Evolutionary conservation across 92 coral and sea anemone species (phyloP).

Genomic region (Bergia puertoricense): DNA sequence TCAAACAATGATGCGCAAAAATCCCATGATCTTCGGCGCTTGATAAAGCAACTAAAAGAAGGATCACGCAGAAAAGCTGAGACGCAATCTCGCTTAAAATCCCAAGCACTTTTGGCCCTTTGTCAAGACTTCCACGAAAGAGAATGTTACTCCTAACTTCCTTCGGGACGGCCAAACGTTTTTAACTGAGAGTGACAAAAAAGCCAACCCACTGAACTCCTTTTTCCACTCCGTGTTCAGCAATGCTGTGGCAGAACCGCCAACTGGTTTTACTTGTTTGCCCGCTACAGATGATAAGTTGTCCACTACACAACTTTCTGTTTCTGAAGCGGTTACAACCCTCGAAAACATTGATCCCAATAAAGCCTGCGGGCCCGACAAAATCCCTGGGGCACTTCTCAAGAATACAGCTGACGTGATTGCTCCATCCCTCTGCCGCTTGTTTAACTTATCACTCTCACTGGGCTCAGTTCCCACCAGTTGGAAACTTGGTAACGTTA

Average conservation of each 20-base stretch:
- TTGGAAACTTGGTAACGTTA: constrained; percentile 26
- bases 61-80: constrained; percentile 40
- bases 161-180: constrained; percentile 52
- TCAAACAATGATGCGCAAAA: constrained; percentile 17
- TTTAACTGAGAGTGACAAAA: constrained; percentile 26
- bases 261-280: neutral
- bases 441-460: constrained; percentile 37
- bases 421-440: constrained; percentile 20
- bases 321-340: constrained; percentile 38
- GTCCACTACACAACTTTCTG: constrained; percentile 31
- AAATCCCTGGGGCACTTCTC: constrained; percentile 15
- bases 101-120: constrained; percentile 60
- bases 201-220: constrained; percentile 41
- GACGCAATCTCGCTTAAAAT: constrained; percentile 35
- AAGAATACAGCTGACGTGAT: neutral
- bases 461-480: constrained; percentile 8
- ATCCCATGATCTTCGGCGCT: too few relatives aligned
- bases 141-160: constrained; percentile 30
- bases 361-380: constrained; percentile 31
- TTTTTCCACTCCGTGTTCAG: constrained; percentile 64
- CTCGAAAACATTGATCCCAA: constrained; percentile 13
- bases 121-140: constrained; percentile 44
- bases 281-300: constrained; percentile 12
- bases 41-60: too few relatives aligned
- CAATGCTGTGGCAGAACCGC: neutral